Percentiles rank a stretch among this genome's conserved stretches.
phyloP scores from a whole-genome alignment of 64 coral and sea anemone genomes.

The Hydrozoanthus tunicans region DNA sequence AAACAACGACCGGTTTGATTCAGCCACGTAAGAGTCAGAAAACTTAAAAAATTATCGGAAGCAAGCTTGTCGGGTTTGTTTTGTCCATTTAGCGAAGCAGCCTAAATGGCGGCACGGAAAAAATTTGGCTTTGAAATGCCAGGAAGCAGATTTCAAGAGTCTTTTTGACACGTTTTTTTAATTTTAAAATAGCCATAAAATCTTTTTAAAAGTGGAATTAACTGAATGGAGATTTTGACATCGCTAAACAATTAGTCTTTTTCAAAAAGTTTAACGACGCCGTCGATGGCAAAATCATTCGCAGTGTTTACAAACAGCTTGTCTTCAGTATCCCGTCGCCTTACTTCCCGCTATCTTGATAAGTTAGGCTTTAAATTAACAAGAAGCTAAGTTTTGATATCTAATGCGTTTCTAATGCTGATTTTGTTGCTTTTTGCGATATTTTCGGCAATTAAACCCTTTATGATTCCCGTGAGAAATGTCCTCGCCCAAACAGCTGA shows the following conservation, averaged over 20 bases:
- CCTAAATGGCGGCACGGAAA: background rate
- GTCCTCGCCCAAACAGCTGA: conserved; percentile 72
- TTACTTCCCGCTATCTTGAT: conserved; percentile 32
- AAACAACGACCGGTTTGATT: background rate
- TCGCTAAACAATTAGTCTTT: background rate
- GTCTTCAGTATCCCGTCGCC: background rate
- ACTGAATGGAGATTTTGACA: conserved; percentile 43
- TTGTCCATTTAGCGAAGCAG: no score
- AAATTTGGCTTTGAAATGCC: background rate
- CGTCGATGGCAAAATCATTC: background rate
- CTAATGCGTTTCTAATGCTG: conserved; percentile 56
- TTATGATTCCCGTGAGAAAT: conserved; percentile 79
- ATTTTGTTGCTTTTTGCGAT: conserved; percentile 60
- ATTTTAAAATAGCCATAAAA: conserved; percentile 24
- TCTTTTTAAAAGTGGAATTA: conserved; percentile 32
- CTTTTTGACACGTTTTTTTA: background rate
- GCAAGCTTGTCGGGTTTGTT: background rate
- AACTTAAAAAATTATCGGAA: background rate
- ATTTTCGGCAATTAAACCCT: conserved; percentile 57
- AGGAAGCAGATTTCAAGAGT: background rate
- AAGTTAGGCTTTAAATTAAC: conserved; percentile 21
- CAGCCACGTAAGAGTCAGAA: background rate
- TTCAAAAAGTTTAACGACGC: background rate
- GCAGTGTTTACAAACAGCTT: conserved; percentile 8
- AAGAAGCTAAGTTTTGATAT: conserved; percentile 38